Conservation (phyloP, 2,888 invertebrate species). For the Tetanocera ferruginea region DNA sequence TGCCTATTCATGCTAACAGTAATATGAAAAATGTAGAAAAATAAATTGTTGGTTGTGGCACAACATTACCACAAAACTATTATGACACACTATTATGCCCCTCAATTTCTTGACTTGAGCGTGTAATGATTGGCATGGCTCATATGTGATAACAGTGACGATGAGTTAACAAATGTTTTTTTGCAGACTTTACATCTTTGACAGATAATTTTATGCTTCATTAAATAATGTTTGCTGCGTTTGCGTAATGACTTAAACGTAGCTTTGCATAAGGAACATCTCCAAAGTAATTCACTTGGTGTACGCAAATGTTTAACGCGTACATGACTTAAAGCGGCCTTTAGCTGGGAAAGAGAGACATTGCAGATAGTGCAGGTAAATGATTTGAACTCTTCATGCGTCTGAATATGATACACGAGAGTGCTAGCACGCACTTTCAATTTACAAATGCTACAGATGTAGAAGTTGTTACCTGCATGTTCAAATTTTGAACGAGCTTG, state of each 20-base stretch:
- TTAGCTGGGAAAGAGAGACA: neutral
- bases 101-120: constrained; percentile 26
- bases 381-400: constrained; percentile 30
- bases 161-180: constrained; percentile 14
- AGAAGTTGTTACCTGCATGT: neutral
- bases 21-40: no score
- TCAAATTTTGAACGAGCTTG: neutral
- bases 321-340: neutral
- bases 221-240: neutral
- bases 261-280: constrained; percentile 36
- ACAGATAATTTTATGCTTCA: constrained; percentile 15
- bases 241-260: neutral
- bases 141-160: constrained; percentile 37
- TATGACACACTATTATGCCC: no score
- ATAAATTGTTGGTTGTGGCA: no score
- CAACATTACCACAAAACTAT: no score
- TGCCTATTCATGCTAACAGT: no score
- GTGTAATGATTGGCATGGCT: constrained; percentile 35
- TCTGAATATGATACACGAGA: constrained; percentile 25
- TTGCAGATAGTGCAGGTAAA: constrained; percentile 40
- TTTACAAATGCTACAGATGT: constrained; percentile 29
- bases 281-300: neutral
- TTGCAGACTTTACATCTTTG: constrained; percentile 33
- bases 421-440: constrained; percentile 7
- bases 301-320: constrained; percentile 1